Evolutionary conservation across 2,113 vertebrate genomes (phyloP), one percentile per base, ranked within the genome.

Genomic region (Siniperca chuatsi): DNA sequence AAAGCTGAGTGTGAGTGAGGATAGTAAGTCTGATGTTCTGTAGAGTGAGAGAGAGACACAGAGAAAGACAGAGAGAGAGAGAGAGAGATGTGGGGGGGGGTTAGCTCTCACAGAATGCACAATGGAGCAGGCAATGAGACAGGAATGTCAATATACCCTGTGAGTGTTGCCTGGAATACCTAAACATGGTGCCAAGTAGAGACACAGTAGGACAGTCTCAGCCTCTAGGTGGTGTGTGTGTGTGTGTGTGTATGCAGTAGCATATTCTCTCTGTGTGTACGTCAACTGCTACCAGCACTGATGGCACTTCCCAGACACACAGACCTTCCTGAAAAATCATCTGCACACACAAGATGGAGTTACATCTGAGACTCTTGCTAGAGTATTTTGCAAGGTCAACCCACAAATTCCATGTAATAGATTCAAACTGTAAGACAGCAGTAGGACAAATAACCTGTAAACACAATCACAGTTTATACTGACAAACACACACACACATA

Each of bases 71-170:
- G 46, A 73, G 35, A 67, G 75, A 62, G 64, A 40, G 50, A 71
- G 67, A 64, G 70, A 48, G 74, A 52, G 57, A 78, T 79, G 70
- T 81, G 40, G 73, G 33, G 75, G 33, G 75, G 87, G 81, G 84
- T 67, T 69, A 13, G 85, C 86, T 88, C 83, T 88, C 83, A 85
- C 79, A 85, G 92, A 96, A 95, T 90, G 87, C 86, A 95, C 93
- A 94, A 91, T 92, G 75, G 87, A 92, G 74, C 74, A 83, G 84
- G 89, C 85, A 84, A 48, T 78, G 86, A 90, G 89, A 92, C 78
- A 67, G 85, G 94, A 96, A 95, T 93, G 92, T 93, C 88, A 90
- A 96, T 90, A 87, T 72, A 89, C 73, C 74, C 76, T 54, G 48
- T 37, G 23, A 93, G 85, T 60, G 77, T 77, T 68, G 82, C 84